Percentiles rank a stretch among this genome's conserved stretches.
These are phyloP conservation scores for Eucidaris tribuloides DNA, from an alignment of 35 echinoderm and acorn worm genomes.

Conservation along the genomic window DNA sequence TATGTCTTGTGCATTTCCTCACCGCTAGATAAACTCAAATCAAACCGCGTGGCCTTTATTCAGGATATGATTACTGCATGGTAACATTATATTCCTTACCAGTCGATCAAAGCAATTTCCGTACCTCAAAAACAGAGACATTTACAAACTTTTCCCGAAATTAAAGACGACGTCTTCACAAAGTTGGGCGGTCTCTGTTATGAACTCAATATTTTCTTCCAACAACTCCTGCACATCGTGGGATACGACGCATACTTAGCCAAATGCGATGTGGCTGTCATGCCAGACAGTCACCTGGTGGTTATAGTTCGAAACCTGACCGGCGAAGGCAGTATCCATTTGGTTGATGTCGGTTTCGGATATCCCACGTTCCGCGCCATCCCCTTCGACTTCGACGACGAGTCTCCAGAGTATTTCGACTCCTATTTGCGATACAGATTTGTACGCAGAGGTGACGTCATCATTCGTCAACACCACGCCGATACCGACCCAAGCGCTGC, in stretches of 20 bases:
- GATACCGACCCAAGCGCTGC: background rate
- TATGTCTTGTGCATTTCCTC: background rate
- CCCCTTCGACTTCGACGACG: slow-evolving; percentile 50
- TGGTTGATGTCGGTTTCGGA: slow-evolving; percentile 64
- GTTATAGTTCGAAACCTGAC: slow-evolving; percentile 26
- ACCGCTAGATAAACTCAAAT: background rate
- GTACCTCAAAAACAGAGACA: slow-evolving; percentile 12
- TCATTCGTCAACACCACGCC: slow-evolving; percentile 21
- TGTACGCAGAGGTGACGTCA: slow-evolving; percentile 10
- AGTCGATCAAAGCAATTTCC: slow-evolving; percentile 42
- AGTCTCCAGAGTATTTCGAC: slow-evolving; percentile 34
- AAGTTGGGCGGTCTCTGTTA: slow-evolving; percentile 55
- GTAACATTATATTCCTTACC: slow-evolving; percentile 45
- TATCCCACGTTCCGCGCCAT: slow-evolving; percentile 63
- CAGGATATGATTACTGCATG: background rate
- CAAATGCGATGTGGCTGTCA: slow-evolving; percentile 17
- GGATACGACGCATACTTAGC: slow-evolving; percentile 46
- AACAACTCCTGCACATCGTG: slow-evolving; percentile 25
- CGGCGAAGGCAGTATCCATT: slow-evolving; percentile 34
- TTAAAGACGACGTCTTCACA: slow-evolving; percentile 28
- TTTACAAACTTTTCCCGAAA: slow-evolving; percentile 45
- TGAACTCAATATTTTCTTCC: slow-evolving; percentile 29
- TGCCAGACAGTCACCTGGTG: slow-evolving; percentile 22
- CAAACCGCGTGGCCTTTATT: background rate
- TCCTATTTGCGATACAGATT: slow-evolving; percentile 60